Percentiles rank a stretch among this genome's conserved stretches.
phyloP scores from a whole-genome alignment of 2,888 invertebrate species.

The Cephalotes varians region DNA sequence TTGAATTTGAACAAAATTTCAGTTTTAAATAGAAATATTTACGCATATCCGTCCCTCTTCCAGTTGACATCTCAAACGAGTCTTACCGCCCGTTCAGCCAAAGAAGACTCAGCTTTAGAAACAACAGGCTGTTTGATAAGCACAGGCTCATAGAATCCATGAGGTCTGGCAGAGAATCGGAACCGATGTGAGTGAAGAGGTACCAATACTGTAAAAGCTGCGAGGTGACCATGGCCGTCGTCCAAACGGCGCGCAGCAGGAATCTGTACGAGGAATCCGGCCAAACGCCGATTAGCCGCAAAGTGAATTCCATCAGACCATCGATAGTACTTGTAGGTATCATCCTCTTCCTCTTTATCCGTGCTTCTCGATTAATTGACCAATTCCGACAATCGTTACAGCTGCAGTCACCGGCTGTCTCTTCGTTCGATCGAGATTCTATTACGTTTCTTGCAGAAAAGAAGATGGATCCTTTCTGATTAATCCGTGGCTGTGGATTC shows the following conservation, averaged over 20 bases:
- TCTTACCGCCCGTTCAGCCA: conserved; percentile 60
- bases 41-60: neutral
- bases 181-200: conserved; percentile 33
- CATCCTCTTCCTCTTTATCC: conserved; percentile 35
- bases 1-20: neutral
- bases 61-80: neutral
- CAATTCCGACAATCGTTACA: conserved; percentile 17
- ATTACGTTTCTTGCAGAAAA: neutral
- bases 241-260: conserved; percentile 47
- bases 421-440: neutral
- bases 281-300: conserved; percentile 65
- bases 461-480: conserved; percentile 3
- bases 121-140: conserved; percentile 58
- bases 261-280: conserved; percentile 48
- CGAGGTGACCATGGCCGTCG: conserved; percentile 2
- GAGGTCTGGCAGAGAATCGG: conserved; percentile 48
- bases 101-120: conserved; percentile 57
- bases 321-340: conserved; percentile 34
- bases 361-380: conserved; percentile 5
- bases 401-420: neutral
- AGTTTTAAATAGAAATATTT: neutral
- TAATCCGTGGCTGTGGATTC: neutral
- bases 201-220: conserved; percentile 63
- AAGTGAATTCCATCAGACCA: conserved; percentile 52
- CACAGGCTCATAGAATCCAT: conserved; percentile 58